Evolutionary conservation across 2,888 invertebrate genomes (phyloP).

Genomic region (Biston betularia): DNA sequence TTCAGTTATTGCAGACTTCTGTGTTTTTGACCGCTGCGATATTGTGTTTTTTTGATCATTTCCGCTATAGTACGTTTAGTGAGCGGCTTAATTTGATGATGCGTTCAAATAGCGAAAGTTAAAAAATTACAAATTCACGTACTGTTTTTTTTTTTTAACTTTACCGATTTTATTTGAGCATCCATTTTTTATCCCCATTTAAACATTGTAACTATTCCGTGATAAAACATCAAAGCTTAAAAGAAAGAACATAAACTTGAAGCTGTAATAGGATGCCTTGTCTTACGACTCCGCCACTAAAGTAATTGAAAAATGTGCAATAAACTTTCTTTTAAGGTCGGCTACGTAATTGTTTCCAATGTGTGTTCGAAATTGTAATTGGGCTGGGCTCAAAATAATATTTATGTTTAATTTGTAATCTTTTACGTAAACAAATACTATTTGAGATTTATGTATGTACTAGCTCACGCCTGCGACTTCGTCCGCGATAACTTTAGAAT

Average conservation of each 20-base stretch:
- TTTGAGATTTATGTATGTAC: no score
- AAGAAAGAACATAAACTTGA: conserved; percentile 17
- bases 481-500: no score
- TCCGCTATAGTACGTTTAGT: no score
- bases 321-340: conserved; percentile 14
- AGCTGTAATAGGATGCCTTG: conserved; percentile 17
- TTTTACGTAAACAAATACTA: background rate
- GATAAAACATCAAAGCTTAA: conserved; percentile 18
- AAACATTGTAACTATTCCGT: background rate
- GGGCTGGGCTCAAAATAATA: background rate
- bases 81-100: background rate
- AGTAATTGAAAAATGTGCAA: conserved; percentile 24
- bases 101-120: no score
- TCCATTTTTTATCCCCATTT: background rate
- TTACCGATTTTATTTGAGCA: conserved; percentile 4
- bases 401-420: background rate
- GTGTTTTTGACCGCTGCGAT: no score
- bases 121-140: no score
- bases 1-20: no score
- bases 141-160: background rate
- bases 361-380: conserved; percentile 5
- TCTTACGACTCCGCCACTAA: conserved; percentile 14
- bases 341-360: background rate
- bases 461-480: no score
- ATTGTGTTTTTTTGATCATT: no score